These are phyloP conservation scores for Zaprionus nigranus DNA, from an alignment of 1,140 invertebrate genomes.

Conservation along the genomic window DNA sequence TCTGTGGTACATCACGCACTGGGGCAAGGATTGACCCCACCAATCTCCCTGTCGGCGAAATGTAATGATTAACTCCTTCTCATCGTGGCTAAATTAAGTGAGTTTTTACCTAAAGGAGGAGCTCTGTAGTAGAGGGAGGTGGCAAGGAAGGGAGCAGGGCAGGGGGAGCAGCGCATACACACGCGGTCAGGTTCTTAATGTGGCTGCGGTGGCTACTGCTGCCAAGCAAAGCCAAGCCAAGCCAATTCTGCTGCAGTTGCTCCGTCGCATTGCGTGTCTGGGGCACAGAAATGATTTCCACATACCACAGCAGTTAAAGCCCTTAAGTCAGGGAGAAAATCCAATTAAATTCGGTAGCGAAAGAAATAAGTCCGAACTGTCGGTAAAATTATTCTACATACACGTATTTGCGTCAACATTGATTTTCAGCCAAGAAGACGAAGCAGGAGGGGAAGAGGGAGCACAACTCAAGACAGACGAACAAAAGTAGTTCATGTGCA, in stretches of 20 bases:
- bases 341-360: conserved; percentile 83
- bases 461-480: conserved; percentile 20
- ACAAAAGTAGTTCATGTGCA: conserved; percentile 79
- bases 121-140: neutral
- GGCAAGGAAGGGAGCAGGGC: neutral
- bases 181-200: conserved; percentile 46
- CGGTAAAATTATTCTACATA: conserved; percentile 83
- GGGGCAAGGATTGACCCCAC: conserved; percentile 21
- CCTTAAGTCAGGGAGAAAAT: conserved; percentile 83
- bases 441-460: neutral
- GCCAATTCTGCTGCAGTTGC: conserved; percentile 37
- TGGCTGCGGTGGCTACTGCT: conserved; percentile 16
- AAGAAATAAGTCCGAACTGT: conserved; percentile 83
- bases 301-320: conserved; percentile 82
- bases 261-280: conserved; percentile 67
- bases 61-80: conserved; percentile 78
- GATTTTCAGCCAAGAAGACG: conserved; percentile 61
- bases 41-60: conserved; percentile 52
- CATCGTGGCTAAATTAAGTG: conserved; percentile 78
- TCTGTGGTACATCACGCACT: conserved; percentile 45
- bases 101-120: conserved; percentile 65
- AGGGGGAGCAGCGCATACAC: conserved; percentile 12
- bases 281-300: conserved; percentile 78
- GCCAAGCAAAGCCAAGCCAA: conserved; percentile 36
- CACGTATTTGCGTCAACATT: conserved; percentile 82